Evolutionary conservation across 2,888 invertebrate genomes (phyloP), one percentile per base, ranked within the genome.

Genomic region (Lamproptera curius): DNA sequence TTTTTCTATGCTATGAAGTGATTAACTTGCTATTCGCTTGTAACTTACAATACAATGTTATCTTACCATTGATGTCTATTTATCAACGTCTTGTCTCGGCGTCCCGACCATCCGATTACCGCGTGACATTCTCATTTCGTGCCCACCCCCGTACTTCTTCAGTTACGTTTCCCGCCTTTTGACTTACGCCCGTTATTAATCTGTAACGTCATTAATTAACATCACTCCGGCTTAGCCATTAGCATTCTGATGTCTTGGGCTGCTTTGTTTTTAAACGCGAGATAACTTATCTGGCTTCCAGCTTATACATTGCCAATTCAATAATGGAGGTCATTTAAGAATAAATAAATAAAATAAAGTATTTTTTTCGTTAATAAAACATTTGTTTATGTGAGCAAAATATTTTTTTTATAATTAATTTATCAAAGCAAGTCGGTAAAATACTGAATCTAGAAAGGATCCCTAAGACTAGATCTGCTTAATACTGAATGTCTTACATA

Each of bases 141-240:
- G 50, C 59, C 73, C 68, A 67, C 64, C 57, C 58, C 58, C 62
- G 61, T 53, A 52, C 52, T 52, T 56, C 59, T 64, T 63, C 53
- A 70, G 75, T 77, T 76, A 77, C 76, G 80, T 82, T 77, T 79
- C 76, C 73, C 76, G 82, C 73, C 76, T 78, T 81, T 79, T 83
- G 81, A 80, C 78, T 76, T 65, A 52, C 50, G 55, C 64, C 53
- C 54, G 65, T 71, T 76, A 79, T 80, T 78, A 78, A 80, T 81
- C 75, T 72, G 62, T 56, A 54, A 61, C 64, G 73, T 81, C 81
- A 83, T 84, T 80, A 80, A 83, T 82, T 83, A 78, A 72, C 67
- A 74, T 76, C 77, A 71, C 53, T 60, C 56, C 55, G 52, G 62
- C 62, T 73, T 72, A 71, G 69, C 69, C 57, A 62, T 64, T 61